A percentile compares a stretch with the other conserved stretches of the same genome.
Conservation (phyloP, 2,113 vertebrate species). For the Tachysurus fulvidraco region DNA sequence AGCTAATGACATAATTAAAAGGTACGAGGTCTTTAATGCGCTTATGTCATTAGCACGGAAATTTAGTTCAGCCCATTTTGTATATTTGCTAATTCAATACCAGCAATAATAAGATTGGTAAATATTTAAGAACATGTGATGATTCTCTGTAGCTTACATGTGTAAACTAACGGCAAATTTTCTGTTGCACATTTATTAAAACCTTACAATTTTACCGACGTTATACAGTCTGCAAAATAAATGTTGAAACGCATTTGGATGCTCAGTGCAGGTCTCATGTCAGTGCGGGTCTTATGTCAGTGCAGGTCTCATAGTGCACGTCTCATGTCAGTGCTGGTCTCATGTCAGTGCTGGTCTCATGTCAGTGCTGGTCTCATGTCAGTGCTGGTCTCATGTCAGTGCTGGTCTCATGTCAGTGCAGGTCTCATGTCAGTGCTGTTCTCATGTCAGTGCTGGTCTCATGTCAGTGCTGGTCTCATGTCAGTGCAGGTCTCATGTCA, state of each 20-base stretch:
- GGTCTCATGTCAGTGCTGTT: too few species aligned
- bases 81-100: not conserved
- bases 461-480: too few species aligned
- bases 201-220: not conserved
- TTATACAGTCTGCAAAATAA: not conserved
- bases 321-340: too few species aligned
- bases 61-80: not conserved
- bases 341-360: too few species aligned
- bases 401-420: too few species aligned
- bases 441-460: too few species aligned
- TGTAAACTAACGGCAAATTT: too few species aligned
- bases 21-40: not conserved
- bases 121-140: not conserved
- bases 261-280: not conserved
- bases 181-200: not conserved
- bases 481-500: too few species aligned
- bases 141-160: not conserved
- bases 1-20: not conserved
- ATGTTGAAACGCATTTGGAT: not conserved
- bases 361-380: too few species aligned
- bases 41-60: not conserved
- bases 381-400: too few species aligned
- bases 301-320: too few species aligned
- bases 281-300: too few species aligned
- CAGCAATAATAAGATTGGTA: not conserved